Evolutionary conservation across 2,888 invertebrate genomes (phyloP).

Genomic region (Scaeva pyrastri): DNA sequence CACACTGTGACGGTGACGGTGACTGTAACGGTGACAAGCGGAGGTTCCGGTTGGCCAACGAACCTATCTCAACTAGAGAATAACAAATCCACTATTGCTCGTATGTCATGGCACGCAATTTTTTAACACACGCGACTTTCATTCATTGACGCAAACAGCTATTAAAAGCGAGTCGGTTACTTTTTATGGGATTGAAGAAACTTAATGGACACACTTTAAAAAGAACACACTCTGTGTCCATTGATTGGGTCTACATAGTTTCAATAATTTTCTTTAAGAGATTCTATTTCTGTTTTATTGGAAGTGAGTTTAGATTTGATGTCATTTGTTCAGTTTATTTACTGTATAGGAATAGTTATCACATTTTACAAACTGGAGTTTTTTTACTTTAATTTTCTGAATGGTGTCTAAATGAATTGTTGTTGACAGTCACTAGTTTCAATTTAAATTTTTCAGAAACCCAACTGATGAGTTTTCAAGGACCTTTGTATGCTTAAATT

Average conservation of each 20-base stretch:
- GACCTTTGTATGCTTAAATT: no score
- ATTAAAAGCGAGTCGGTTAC: conserved; percentile 35
- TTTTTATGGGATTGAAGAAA: conserved; percentile 34
- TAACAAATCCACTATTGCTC: conserved; percentile 14
- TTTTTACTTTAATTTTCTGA: no score
- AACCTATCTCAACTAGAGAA: conserved; percentile 46
- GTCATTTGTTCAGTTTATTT: no score
- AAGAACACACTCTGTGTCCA: neutral
- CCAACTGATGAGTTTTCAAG: no score
- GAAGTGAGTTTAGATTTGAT: no score
- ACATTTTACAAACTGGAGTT: no score
- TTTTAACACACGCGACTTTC: conserved; percentile 47
- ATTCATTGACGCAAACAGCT: conserved; percentile 6
- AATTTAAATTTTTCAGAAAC: no score
- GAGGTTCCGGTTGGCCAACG: conserved; percentile 60
- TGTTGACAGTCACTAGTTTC: no score
- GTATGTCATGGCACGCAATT: conserved; percentile 1
- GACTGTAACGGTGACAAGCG: conserved; percentile 7
- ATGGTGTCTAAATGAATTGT: no score
- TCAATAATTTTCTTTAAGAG: neutral
- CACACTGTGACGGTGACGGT: neutral
- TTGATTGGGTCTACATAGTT: neutral
- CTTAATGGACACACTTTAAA: conserved; percentile 17
- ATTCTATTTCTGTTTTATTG: no score
- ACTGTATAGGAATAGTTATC: no score